Conservation (phyloP, 2,113 vertebrate species). For the Macaca nemestrina region DNA sequence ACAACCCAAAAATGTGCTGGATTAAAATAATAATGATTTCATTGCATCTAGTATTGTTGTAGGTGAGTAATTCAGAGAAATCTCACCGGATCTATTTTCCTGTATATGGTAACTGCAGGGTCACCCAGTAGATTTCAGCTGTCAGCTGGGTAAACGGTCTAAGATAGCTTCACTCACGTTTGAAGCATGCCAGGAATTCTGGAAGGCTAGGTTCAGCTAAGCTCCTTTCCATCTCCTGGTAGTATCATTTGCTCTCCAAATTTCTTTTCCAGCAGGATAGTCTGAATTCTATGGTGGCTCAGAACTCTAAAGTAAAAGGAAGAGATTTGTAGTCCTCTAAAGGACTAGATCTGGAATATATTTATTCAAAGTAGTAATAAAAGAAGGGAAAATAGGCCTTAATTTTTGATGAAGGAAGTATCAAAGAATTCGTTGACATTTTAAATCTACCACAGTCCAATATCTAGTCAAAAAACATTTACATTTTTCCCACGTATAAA, state of each 20-base stretch:
- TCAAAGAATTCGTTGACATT: background rate
- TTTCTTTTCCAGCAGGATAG: background rate
- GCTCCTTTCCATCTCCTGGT: background rate
- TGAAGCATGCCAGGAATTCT: background rate
- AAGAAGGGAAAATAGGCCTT: background rate
- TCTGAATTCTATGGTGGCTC: background rate
- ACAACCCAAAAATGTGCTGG: background rate
- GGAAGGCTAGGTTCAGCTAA: background rate
- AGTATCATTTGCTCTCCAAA: background rate
- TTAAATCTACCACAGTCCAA: background rate
- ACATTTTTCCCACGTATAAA: background rate
- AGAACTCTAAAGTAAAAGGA: background rate
- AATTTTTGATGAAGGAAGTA: background rate
- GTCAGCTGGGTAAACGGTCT: background rate
- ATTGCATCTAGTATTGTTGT: background rate
- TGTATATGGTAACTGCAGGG: background rate
- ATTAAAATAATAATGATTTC: background rate
- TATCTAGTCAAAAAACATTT: background rate
- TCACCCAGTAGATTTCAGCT: background rate
- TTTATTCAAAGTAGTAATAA: background rate
- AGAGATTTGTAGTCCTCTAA: background rate
- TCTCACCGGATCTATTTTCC: background rate
- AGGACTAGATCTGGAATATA: background rate
- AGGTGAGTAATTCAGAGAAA: background rate
- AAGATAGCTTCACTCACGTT: background rate